Evolutionary conservation across 2,888 invertebrate species (phyloP), one percentile per base, ranked within the genome.

Genomic region (Sericinus montela): DNA sequence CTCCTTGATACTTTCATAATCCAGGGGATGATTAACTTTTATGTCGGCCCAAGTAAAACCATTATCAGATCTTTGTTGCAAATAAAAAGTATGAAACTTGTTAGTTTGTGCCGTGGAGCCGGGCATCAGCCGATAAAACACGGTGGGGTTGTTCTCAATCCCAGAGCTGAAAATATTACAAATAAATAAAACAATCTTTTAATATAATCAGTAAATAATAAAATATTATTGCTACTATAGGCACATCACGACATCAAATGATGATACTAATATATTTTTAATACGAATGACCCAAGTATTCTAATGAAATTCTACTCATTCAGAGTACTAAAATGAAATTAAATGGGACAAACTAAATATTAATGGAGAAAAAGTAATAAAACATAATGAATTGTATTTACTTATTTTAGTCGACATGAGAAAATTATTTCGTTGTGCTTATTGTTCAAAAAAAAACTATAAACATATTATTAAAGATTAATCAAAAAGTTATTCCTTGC

Each of bases 71-170:
- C 97, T 92, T 90, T 97, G 97, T 92, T 97, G 97, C 63, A 97
- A 92, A 85, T 98, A 98, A 87, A 97, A 98, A 55, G 97, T 97
- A 84, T 98, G 96, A 83, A 94, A 94, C 87, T 97, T 98, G 90
- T 98, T 98, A 64, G 97, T 98, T 87, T 98, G 97, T 6, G 97
- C 96, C 48, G 97, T 98, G 29, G 97, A 97, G 57, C 97, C 97
- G 57, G 97, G 97, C 95, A 98, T 98, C 75, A 98, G 89, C 55
- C 95, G 95, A 89, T 98, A 98, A 91, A 96, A 98, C 65, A 98
- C 97, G 65, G 97, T 97, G 51, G 97, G 97, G 87, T 97, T 98
- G 86, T 96, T 96, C 80, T 97, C 97, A 83, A 98, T 98, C 62
- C 97, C 97, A 78, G 97, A 97, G 91, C 97, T 97, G 92, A 80